Percentiles rank a stretch among this genome's conserved stretches.
These are phyloP conservation scores for Micropterix aruncella DNA, from an alignment of 2,888 invertebrate species.

Conservation along the genomic window DNA sequence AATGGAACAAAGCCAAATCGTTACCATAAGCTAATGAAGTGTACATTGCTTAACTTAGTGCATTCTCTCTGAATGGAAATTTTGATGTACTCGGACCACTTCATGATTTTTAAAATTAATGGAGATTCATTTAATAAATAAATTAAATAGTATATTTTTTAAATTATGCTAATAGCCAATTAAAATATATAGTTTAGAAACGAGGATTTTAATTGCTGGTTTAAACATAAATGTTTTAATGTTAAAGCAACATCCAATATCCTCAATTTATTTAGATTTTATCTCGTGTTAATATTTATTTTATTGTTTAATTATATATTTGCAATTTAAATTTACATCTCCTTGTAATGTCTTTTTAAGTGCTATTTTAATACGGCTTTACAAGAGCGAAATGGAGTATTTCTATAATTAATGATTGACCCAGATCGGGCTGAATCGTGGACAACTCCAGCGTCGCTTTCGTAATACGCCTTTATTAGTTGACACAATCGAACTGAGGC, in stretches of 20 bases:
- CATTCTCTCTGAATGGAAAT: not conserved
- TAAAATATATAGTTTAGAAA: no score
- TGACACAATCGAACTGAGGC: conserved; percentile 1
- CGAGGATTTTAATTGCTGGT: no score
- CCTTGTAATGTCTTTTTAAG: conserved; percentile 1
- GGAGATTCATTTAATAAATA: no score
- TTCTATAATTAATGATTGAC: no score
- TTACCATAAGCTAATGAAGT: not conserved
- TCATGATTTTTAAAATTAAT: no score
- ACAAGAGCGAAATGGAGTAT: no score
- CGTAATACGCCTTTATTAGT: not conserved
- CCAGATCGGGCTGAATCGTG: not conserved
- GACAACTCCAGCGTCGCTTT: not conserved
- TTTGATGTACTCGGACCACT: no score
- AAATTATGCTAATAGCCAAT: no score
- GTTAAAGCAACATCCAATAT: not conserved
- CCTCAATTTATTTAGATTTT: not conserved
- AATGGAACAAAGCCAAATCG: conserved; percentile 1
- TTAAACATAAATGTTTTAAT: not conserved
- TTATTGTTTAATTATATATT: not conserved
- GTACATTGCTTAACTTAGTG: not conserved
- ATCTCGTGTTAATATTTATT: not conserved
- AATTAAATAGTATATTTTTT: no score
- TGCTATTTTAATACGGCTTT: no score
- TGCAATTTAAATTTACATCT: not conserved